A percentile compares a stretch with the other conserved stretches of the same genome.
Evolutionary conservation across 2,113 vertebrate genomes (phyloP).

Genomic region (Procavia capensis): DNA sequence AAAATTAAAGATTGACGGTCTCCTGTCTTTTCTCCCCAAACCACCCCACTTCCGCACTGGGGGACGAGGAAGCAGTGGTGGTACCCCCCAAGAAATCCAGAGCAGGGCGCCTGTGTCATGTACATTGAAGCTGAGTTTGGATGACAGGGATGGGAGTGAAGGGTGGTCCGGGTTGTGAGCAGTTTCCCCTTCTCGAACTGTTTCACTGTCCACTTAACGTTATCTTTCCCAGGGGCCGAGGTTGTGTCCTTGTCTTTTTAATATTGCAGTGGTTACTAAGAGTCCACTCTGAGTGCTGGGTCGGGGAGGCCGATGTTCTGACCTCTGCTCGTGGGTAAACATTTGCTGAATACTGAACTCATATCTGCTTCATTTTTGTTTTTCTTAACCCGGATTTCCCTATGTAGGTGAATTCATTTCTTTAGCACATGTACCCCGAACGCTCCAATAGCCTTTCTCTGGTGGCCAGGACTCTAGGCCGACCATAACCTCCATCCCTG

Average conservation of each 20-base stretch:
- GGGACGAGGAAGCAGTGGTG: neutral
- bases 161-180: slow-evolving; percentile 50
- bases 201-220: neutral
- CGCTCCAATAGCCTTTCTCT: neutral
- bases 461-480: neutral
- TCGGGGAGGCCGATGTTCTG: slow-evolving; percentile 40
- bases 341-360: slow-evolving; percentile 62
- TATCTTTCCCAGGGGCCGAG: neutral
- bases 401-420: neutral
- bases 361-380: slow-evolving; percentile 31
- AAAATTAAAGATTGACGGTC: slow-evolving; percentile 56
- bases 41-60: neutral
- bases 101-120: slow-evolving; percentile 26
- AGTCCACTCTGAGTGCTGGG: slow-evolving; percentile 46
- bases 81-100: neutral
- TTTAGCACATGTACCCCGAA: neutral
- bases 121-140: neutral
- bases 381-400: slow-evolving; percentile 44
- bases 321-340: slow-evolving; percentile 62
- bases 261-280: slow-evolving; percentile 58
- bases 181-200: neutral
- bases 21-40: neutral
- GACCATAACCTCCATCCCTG: neutral
- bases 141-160: slow-evolving; percentile 59
- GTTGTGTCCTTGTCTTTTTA: slow-evolving; percentile 61